Evolutionary conservation across 1,140 invertebrate genomes (phyloP).

Genomic region (Cyclargus thomasi): DNA sequence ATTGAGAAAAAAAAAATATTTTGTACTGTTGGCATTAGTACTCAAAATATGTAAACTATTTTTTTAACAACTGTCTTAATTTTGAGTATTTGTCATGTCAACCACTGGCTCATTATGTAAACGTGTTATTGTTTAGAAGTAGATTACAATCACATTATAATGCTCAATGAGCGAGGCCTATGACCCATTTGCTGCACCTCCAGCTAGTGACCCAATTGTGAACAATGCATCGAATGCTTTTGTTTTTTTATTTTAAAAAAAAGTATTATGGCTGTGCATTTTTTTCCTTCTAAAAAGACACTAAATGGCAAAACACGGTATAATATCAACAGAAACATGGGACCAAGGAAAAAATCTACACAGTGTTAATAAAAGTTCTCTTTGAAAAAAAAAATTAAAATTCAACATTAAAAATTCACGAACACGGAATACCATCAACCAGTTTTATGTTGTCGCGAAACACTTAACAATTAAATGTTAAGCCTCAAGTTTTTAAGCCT

Average conservation of each 20-base stretch:
- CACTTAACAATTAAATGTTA: not conserved
- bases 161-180: slow-evolving; percentile 38
- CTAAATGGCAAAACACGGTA: too few relatives aligned
- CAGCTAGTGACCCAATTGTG: slow-evolving; percentile 33
- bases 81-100: not conserved
- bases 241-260: not conserved
- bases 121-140: slow-evolving; percentile 32
- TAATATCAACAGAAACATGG: too few relatives aligned
- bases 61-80: not conserved
- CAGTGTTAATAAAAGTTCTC: too few relatives aligned
- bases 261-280: too few relatives aligned
- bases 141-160: slow-evolving; percentile 40
- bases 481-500: not conserved
- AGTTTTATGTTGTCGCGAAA: not conserved
- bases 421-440: not conserved
- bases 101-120: slow-evolving; percentile 29
- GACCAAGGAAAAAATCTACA: not conserved
- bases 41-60: too few relatives aligned
- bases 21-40: too few relatives aligned
- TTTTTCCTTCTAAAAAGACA: too few relatives aligned
- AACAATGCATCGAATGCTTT: not conserved
- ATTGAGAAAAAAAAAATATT: too few relatives aligned
- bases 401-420: not conserved
- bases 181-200: slow-evolving; percentile 40
- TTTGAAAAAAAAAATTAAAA: not conserved